A percentile compares a stretch with the other conserved stretches of the same genome.
These are phyloP conservation scores for Vesta saturnalis DNA, from an alignment of 2,888 invertebrate species.

Conservation along the genomic window DNA sequence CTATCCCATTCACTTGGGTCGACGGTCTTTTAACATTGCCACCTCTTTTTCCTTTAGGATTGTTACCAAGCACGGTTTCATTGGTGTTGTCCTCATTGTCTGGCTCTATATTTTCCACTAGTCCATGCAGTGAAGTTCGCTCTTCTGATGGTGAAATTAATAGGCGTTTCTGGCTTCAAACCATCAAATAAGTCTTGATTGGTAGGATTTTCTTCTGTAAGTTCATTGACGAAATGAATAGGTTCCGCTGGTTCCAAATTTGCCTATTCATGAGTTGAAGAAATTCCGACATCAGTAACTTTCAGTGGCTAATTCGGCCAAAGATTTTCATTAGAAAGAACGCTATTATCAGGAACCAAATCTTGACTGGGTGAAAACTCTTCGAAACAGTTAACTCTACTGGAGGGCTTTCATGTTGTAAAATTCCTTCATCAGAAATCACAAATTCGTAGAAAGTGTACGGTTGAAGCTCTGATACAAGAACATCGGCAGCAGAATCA, in stretches of 20 bases:
- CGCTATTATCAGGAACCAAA: conserved; percentile 2
- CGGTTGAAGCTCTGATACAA: neutral
- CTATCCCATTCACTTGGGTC: neutral
- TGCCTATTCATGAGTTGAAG: neutral
- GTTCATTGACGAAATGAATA: neutral
- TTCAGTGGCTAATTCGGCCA: neutral
- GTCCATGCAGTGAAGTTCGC: neutral
- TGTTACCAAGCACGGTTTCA: neutral
- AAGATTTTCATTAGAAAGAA: conserved; percentile 1
- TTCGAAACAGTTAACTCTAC: neutral
- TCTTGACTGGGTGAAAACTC: neutral
- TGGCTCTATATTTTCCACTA: neutral
- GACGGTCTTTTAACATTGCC: neutral
- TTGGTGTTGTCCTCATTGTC: neutral
- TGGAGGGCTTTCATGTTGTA: conserved; percentile 5
- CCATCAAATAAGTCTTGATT: neutral
- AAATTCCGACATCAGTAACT: neutral
- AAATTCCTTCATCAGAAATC: neutral
- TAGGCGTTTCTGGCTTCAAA: no score
- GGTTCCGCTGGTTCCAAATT: neutral
- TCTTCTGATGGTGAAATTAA: neutral
- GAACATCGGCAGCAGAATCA: conserved; percentile 3
- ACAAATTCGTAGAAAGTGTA: conserved; percentile 1
- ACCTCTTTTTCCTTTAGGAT: neutral
- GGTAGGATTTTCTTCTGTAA: no score